phyloP scores from a whole-genome alignment of 1,140 invertebrate genomes.

The Aphaenogaster floridana region DNA sequence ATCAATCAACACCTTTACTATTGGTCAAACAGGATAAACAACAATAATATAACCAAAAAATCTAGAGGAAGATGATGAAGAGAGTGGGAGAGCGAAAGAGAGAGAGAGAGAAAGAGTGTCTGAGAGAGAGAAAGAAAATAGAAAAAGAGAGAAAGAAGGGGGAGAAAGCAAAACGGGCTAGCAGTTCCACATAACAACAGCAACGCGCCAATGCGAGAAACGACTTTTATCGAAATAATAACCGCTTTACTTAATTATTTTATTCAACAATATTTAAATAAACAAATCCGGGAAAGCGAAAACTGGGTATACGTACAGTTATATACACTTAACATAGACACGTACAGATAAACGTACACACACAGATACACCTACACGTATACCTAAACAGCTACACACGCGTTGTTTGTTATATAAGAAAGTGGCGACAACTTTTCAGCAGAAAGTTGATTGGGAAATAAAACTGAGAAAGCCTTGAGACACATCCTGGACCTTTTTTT shows the following conservation, averaged over 20 bases:
- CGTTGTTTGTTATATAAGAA: constrained; percentile 85
- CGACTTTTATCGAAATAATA: constrained; percentile 84
- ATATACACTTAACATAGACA: constrained; percentile 23
- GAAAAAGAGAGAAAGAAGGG: constrained; percentile 23
- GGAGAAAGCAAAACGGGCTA: constrained; percentile 63
- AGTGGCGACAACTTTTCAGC: constrained; percentile 84
- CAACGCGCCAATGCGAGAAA: constrained; percentile 82
- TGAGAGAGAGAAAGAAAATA: constrained; percentile 41
- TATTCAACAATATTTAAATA: constrained; percentile 76
- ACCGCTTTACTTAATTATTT: constrained; percentile 80
- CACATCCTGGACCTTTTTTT: constrained; percentile 83
- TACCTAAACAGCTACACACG: constrained; percentile 75
- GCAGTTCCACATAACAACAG: constrained; percentile 77
- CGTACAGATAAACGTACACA: constrained; percentile 26
- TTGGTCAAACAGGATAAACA: constrained; percentile 80
- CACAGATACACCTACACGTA: constrained; percentile 52
- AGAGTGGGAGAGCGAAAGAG: constrained; percentile 42
- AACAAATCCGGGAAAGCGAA: constrained; percentile 60
- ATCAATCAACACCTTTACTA: constrained; percentile 84
- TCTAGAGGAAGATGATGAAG: constrained; percentile 74
- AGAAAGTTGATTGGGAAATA: constrained; percentile 85
- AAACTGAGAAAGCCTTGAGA: constrained; percentile 85
- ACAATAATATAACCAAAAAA: constrained; percentile 79
- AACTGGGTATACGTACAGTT: constrained; percentile 43
- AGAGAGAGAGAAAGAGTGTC: constrained; percentile 32